Base-by-base conservation (phyloP, 2,888 invertebrate species). In the Gibbula magus region DNA sequence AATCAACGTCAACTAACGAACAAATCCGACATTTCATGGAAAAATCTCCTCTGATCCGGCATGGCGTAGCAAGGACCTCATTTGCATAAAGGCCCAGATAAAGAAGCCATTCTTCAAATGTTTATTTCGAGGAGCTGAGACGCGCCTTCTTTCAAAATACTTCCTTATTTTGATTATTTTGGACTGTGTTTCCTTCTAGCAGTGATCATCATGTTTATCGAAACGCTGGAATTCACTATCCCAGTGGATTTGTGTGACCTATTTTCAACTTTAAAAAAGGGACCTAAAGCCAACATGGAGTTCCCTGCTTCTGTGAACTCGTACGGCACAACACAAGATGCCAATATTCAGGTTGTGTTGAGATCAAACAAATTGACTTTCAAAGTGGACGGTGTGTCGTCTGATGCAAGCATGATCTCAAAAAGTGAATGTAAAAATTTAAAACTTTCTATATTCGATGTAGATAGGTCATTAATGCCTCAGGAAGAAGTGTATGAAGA, bases 301-400 rank as follows among this genome's bases (percentile, higher is more conserved):
- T 70, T 70, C 20, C 70, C 70, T 5, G 70, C 70, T 13, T 35
- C 35, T 32, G 70, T 70, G 39, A 70, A 70, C 39, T 70, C 70
- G n/a, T 70, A 70, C 35, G 70, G 70, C 39, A 70, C 70, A 70
- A 70, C 70, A 35, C 70, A 70, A 70, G 70, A 70, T 35, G 70
- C 70, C 70, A 70, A 35, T 10, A 39, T 70, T 70, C 70, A 70
- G 39, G 70, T 70, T 13, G 70, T 35, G 35, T 70, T 70, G 35
- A 70, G 70, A 70, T 70, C 70, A 39, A 70, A 70, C 20, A 70
- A 70, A 39, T 70, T 70, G 39, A 70, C 70, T 32, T 70, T 70
- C 39, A 70, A 70, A 70, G 70, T 70, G 35, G 70, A 70, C n/a
- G 70, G 70, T 70, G 70, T 70, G n/a, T 70, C 70, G n/a, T 70